Conservation (phyloP, 2,888 invertebrate genomes). For the Belgica antarctica region DNA sequence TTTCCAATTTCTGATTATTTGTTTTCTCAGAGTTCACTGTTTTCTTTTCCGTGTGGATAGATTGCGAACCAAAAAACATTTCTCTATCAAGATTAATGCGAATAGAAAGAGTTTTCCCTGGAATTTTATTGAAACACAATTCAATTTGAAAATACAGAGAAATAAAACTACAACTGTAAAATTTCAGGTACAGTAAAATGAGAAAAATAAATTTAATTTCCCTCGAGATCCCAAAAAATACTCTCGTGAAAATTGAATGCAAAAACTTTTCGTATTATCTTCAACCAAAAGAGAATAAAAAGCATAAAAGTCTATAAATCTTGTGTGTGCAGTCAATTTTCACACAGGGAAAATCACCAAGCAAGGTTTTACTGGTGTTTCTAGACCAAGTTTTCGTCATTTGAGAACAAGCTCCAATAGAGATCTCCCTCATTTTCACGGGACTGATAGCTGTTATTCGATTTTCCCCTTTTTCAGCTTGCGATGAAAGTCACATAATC, state of each 20-base stretch:
- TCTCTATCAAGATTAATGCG: neutral
- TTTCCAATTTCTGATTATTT: slow-evolving; percentile 42
- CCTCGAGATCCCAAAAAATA: slow-evolving; percentile 39
- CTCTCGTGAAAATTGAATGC: slow-evolving; percentile 41
- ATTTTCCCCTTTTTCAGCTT: neutral
- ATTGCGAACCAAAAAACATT: too few species aligned
- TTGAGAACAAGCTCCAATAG: too few species aligned
- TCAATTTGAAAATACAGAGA: slow-evolving; percentile 27
- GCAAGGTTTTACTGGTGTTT: too few species aligned
- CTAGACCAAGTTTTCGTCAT: neutral
- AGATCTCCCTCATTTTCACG: slow-evolving; percentile 9
- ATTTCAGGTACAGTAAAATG: slow-evolving; percentile 32
- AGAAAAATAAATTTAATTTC: slow-evolving; percentile 44
- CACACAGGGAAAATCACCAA: too few species aligned
- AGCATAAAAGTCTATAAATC: slow-evolving; percentile 44
- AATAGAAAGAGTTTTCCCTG: neutral
- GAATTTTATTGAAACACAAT: slow-evolving; percentile 32
- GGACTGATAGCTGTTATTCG: neutral
- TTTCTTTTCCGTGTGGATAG: neutral
- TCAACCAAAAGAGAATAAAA: slow-evolving; percentile 3
- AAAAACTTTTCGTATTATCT: slow-evolving; percentile 31
- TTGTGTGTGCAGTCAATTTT: slow-evolving; percentile 28
- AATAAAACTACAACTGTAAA: slow-evolving; percentile 31
- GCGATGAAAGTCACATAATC: slow-evolving; percentile 39
- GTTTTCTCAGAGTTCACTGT: slow-evolving; percentile 18